Conservation (phyloP, 2,888 invertebrate species). For the Chrysolina americana region DNA sequence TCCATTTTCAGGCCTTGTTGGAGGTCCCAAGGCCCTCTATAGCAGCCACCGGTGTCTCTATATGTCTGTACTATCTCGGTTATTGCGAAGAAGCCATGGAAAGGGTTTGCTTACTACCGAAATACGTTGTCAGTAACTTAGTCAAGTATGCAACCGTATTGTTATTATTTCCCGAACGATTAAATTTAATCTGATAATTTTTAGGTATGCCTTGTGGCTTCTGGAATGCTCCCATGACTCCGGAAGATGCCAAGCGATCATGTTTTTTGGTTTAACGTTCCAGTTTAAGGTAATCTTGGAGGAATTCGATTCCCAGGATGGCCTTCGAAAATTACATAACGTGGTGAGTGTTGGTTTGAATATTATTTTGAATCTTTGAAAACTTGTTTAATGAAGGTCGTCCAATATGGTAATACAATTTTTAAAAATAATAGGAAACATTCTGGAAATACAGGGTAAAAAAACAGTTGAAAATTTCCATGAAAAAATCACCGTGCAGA, state of each 20-base stretch:
- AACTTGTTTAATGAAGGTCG: too few relatives aligned
- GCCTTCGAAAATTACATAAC: constrained; percentile 93
- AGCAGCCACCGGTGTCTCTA: constrained; percentile 96
- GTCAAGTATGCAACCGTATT: constrained; percentile 74
- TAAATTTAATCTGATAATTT: constrained; percentile 34
- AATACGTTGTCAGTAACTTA: constrained; percentile 82
- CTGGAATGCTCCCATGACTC: constrained; percentile 95
- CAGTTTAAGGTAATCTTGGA: constrained; percentile 94
- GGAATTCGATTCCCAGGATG: constrained; percentile 95
- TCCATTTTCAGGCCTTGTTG: constrained; percentile 76
- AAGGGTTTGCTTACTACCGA: constrained; percentile 89
- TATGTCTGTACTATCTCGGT: constrained; percentile 96
- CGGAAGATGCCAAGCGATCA: constrained; percentile 96
- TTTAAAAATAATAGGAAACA: too few relatives aligned
- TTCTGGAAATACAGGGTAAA: too few relatives aligned
- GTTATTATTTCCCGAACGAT: neutral
- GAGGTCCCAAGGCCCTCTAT: constrained; percentile 94
- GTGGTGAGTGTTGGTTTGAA: constrained; percentile 74
- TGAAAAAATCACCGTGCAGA: too few relatives aligned
- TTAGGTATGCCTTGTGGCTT: constrained; percentile 93
- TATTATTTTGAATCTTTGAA: too few relatives aligned
- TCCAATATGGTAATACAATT: too few relatives aligned
- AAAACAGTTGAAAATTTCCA: too few relatives aligned
- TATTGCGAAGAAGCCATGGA: constrained; percentile 99
- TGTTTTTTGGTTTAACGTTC: constrained; percentile 97